Conservation (phyloP, 2,888 invertebrate species). For the Apamea monoglypha region DNA sequence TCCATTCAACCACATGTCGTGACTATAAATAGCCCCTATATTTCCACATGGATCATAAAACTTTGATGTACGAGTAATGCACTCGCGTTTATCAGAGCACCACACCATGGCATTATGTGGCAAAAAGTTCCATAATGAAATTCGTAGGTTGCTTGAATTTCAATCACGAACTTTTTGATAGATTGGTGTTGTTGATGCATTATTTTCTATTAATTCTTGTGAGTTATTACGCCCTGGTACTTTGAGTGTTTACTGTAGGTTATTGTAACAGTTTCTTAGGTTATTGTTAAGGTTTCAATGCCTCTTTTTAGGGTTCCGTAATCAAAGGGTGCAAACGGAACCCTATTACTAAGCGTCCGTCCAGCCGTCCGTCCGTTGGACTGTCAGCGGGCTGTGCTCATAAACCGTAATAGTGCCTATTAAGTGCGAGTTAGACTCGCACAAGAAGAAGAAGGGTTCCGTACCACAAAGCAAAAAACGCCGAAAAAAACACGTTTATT, state of each 20-base stretch:
- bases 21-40: not conserved
- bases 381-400: not conserved
- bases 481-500: too few relatives aligned
- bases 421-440: too few relatives aligned
- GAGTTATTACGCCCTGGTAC: constrained; percentile 11
- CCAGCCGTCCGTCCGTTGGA: not conserved
- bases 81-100: constrained; percentile 72
- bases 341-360: not conserved
- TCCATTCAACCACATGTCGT: not conserved
- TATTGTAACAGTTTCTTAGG: not conserved
- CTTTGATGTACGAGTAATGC: constrained; percentile 72
- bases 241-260: not conserved
- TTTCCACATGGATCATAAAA: constrained; percentile 34
- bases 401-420: too few relatives aligned
- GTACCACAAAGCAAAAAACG: too few relatives aligned
- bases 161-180: constrained; percentile 55
- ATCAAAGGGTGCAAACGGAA: not conserved
- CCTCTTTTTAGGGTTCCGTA: not conserved
- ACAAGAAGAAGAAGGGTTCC: too few relatives aligned
- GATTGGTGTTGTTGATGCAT: constrained; percentile 22
- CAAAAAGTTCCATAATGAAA: constrained; percentile 37
- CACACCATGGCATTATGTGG: constrained; percentile 20
- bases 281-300: not conserved
- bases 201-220: constrained; percentile 8
- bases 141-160: constrained; percentile 44